Percentiles rank a stretch among this genome's conserved stretches.
phyloP scores from a whole-genome alignment of 2,888 invertebrate species.

The Heliconius charithonia region DNA sequence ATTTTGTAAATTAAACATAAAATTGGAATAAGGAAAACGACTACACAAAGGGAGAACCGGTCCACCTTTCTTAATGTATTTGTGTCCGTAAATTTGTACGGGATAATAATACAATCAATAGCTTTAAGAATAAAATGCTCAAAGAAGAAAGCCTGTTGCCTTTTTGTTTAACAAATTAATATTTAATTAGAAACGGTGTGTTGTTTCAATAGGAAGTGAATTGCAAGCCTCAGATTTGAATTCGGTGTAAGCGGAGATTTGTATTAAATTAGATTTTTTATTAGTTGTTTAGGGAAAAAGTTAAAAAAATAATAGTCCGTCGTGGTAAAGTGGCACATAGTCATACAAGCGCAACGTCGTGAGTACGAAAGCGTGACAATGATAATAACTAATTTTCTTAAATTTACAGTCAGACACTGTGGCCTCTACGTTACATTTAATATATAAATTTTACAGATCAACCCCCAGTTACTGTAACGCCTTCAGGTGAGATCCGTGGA shows the following conservation, averaged over 20 bases:
- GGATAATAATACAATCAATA: conserved; percentile 15
- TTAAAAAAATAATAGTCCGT: too few relatives aligned
- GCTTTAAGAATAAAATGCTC: background rate
- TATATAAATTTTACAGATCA: conserved; percentile 2
- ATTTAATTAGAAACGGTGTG: conserved; percentile 1
- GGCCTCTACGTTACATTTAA: background rate
- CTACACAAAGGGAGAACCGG: background rate
- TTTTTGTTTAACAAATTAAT: conserved; percentile 3
- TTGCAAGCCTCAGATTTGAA: too few relatives aligned
- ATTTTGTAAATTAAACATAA: conserved; percentile 6
- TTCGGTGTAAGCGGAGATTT: too few relatives aligned
- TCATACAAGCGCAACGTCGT: too few relatives aligned
- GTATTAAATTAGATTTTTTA: too few relatives aligned
- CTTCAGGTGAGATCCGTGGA: conserved; percentile 43
- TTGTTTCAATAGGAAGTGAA: background rate
- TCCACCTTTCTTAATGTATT: background rate
- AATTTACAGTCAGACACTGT: too few relatives aligned
- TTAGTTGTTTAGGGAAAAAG: too few relatives aligned
- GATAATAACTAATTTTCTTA: too few relatives aligned
- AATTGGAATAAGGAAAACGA: background rate
- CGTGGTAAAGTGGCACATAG: too few relatives aligned
- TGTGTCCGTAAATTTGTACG: conserved; percentile 10
- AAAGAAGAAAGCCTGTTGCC: conserved; percentile 3
- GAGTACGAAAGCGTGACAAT: too few relatives aligned
- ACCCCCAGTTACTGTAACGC: conserved; percentile 32